Evolutionary conservation across 2,797 vertebrate species (phyloP).

Genomic region (Naso thynnoides): DNA sequence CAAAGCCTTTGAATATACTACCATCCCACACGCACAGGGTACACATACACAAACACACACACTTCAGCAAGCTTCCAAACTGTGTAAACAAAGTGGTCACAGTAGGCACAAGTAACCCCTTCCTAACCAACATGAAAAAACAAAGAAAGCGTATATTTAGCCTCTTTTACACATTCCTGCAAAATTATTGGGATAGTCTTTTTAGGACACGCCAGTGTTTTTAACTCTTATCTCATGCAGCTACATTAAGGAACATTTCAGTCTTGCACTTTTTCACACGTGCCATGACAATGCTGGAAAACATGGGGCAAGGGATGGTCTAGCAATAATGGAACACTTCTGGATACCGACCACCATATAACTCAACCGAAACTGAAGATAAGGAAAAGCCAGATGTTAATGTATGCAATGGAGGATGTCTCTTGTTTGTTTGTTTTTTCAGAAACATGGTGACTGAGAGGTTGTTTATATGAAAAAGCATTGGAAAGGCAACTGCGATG

Average conservation of each 20-base stretch:
- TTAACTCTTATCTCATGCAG: neutral
- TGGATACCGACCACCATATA: neutral
- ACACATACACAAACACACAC: neutral
- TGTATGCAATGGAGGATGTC: neutral
- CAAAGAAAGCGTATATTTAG: no score
- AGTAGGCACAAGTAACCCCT: slow-evolving; percentile 14
- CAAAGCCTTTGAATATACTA: slow-evolving; percentile 30
- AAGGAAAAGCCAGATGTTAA: neutral
- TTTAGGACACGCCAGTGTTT: neutral
- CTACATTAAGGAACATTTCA: neutral
- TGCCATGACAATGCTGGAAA: neutral
- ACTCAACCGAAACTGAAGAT: neutral
- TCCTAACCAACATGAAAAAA: slow-evolving; percentile 4
- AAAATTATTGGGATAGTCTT: neutral
- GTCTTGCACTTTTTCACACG: neutral
- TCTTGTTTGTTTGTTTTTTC: neutral
- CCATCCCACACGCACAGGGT: slow-evolving; percentile 37
- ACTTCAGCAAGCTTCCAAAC: slow-evolving; percentile 8
- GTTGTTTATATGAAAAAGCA: neutral
- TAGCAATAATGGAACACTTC: neutral
- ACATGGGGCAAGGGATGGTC: neutral
- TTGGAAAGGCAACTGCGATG: no score
- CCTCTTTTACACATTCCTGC: neutral
- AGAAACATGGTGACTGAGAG: neutral
- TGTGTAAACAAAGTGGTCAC: slow-evolving; percentile 12